Evolutionary conservation across 92 coral and sea anemone genomes (phyloP).

Genomic region (Parazoanthus darwini): DNA sequence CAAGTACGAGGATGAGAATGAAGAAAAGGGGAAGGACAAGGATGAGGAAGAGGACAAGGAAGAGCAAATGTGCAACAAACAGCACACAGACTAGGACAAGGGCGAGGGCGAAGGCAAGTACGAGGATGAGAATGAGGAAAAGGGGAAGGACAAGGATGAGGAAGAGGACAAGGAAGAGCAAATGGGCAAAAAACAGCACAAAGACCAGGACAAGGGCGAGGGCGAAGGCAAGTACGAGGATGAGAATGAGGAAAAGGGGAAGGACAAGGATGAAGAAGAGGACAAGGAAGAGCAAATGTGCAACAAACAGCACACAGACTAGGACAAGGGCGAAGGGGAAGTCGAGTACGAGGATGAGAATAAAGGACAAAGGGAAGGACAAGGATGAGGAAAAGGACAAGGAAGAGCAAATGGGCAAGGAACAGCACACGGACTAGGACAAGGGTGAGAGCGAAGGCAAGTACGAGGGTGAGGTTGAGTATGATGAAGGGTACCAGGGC

Average conservation of each 20-base stretch:
- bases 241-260: not conserved
- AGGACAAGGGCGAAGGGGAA: not conserved
- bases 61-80: not conserved
- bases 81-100: too few species aligned
- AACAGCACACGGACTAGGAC: not conserved
- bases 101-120: not conserved
- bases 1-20: not conserved
- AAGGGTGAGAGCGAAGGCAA: not conserved
- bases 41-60: not conserved
- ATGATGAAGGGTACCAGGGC: not conserved
- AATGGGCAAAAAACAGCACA: not conserved
- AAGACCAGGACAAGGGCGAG: not conserved
- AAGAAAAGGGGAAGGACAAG: not conserved
- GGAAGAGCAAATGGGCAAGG: not conserved
- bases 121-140: not conserved
- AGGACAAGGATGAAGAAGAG: not conserved
- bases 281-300: not conserved
- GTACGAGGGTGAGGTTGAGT: not conserved
- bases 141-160: not conserved
- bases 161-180: not conserved
- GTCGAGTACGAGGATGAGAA: not conserved
- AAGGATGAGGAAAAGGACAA: not conserved
- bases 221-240: not conserved
- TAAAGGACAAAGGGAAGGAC: not conserved
- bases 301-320: not conserved